These are phyloP conservation scores for Agrochola macilenta DNA, from an alignment of 2,888 invertebrate genomes.

Conservation along the genomic window DNA sequence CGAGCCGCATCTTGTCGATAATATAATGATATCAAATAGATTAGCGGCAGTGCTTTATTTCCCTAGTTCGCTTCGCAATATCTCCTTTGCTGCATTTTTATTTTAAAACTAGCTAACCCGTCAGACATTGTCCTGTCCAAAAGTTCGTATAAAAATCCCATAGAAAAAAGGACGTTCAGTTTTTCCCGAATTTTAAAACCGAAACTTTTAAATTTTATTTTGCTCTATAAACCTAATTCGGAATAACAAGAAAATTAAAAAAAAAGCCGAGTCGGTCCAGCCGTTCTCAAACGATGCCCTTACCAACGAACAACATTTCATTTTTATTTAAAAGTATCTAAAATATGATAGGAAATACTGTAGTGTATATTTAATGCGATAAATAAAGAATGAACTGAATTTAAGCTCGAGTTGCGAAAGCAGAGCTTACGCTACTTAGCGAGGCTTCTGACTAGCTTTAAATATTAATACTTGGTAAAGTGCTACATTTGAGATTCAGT, in stretches of 20 bases:
- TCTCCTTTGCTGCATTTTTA: neutral
- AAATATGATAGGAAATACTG: neutral
- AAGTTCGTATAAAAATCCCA: too few relatives aligned
- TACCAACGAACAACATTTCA: too few relatives aligned
- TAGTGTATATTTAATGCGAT: slow-evolving; percentile 3
- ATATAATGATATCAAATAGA: slow-evolving; percentile 43
- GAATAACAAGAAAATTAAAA: too few relatives aligned
- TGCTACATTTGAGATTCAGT: slow-evolving; percentile 26
- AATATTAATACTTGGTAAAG: slow-evolving; percentile 42
- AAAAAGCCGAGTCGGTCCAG: too few relatives aligned
- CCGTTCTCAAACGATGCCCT: too few relatives aligned
- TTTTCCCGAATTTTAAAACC: too few relatives aligned
- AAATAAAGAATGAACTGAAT: slow-evolving; percentile 31
- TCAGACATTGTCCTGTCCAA: too few relatives aligned
- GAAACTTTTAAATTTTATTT: too few relatives aligned
- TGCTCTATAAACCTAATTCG: too few relatives aligned
- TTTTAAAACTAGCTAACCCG: neutral
- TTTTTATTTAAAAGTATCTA: too few relatives aligned
- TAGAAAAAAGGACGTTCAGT: too few relatives aligned
- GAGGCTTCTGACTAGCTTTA: slow-evolving; percentile 14
- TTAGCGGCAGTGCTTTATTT: slow-evolving; percentile 19
- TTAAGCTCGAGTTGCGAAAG: neutral
- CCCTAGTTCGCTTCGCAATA: neutral
- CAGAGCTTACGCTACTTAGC: slow-evolving; percentile 17
- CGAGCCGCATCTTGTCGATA: slow-evolving; percentile 31